Evolutionary conservation across 2,888 invertebrate species (phyloP), one percentile per base, ranked within the genome.

Genomic region (Trisateles emortualis): DNA sequence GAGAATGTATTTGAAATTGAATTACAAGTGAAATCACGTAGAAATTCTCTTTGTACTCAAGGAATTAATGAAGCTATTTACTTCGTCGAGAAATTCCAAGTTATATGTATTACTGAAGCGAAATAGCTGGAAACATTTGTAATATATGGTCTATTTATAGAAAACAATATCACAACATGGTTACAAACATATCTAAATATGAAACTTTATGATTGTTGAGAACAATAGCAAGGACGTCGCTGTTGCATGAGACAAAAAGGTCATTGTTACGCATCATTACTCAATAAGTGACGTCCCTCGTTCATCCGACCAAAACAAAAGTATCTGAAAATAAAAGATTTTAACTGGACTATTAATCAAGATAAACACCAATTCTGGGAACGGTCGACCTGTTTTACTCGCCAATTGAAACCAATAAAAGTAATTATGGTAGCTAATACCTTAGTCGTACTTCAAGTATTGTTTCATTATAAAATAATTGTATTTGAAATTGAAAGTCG

Each of bases 241-340:
- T 17, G 54, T 67, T 59, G 64, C 72, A 72, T 67, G 68, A 72
- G 66, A 68, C 70, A 63, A 78, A 84, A 86, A 86, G 82, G 83
- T 81, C 78, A 81, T 76, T 77, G 83, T 80, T 81, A 81, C 79
- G 85, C 79, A 74, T 81, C 86, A 86, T 84, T 84, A 86, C 77
- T 75, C 80, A 79, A 79, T 81, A 73, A 72, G 63, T 64, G 55
- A 52, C 72, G 73, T 67, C 62, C 67, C 73, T 62, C 67, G 68
- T 61, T 76, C 77, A 72, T 48, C 61, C 64, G 66, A 64, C 70
- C 72, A 74, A 74, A 72, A 80, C 74, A 58, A 62, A 61, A 49
- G 60, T 48, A 54, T 62, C 50, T 54, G 24, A 56, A 61, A 63
- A 59, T 73, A 65, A 65, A 71, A 65, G 43, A 68, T 56, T 72